A percentile compares a stretch with the other conserved stretches of the same genome.
Evolutionary conservation across 1,140 invertebrate genomes (phyloP).

Genomic region (Zaprionus taronus): DNA sequence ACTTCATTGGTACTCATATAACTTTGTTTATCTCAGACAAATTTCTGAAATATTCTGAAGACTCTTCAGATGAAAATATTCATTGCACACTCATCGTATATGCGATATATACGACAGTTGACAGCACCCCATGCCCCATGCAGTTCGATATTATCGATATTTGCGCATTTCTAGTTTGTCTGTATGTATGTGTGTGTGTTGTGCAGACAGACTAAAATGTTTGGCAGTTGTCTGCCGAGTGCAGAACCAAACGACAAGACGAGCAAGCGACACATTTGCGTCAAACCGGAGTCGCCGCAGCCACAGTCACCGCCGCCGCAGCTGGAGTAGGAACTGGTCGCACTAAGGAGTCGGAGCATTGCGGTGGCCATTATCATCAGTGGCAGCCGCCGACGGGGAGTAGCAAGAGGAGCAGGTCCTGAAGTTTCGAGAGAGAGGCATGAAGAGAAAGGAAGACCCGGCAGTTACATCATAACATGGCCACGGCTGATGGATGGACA

Average conservation of each 20-base stretch:
- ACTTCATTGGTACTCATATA: too few relatives aligned
- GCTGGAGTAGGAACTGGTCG: conserved; percentile 14
- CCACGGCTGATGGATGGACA: conserved; percentile 75
- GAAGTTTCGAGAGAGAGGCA: conserved; percentile 6
- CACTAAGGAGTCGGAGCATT: neutral
- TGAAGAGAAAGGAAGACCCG: neutral
- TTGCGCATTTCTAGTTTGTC: neutral
- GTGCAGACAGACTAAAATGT: conserved; percentile 53
- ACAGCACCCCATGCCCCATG: neutral
- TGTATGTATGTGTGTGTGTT: conserved; percentile 10
- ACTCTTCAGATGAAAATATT: neutral
- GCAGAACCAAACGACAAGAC: conserved; percentile 45
- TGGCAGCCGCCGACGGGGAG: conserved; percentile 20
- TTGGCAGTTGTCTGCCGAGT: conserved; percentile 53
- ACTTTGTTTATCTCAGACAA: neutral
- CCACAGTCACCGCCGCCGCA: conserved; percentile 9
- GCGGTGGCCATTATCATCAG: conserved; percentile 52
- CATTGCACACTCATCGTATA: neutral
- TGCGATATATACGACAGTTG: neutral
- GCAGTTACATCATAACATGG: conserved; percentile 79
- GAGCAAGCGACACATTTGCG: conserved; percentile 70
- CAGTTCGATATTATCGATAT: conserved; percentile 5
- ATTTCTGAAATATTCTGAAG: neutral
- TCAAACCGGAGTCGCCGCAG: conserved; percentile 45
- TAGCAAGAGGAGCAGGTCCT: conserved; percentile 18